Evolutionary conservation across 2,797 vertebrate genomes (phyloP), one percentile per base, ranked within the genome.

Genomic region (Tympanoctomys barrerae): DNA sequence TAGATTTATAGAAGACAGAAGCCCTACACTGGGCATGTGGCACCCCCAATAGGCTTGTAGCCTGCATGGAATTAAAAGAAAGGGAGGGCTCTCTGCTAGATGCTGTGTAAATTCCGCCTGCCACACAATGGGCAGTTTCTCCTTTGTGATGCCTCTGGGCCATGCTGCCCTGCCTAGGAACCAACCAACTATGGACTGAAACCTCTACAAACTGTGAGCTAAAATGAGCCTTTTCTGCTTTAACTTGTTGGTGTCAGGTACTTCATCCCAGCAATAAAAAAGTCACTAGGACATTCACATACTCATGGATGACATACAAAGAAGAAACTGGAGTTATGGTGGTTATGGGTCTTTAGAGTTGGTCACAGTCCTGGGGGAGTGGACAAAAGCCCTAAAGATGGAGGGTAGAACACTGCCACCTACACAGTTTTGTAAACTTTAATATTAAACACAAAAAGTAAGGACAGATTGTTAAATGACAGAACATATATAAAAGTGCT

Each of bases 401-500:
- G 21, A 77, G 26, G 64, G 2, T 73, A 82, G n/a, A 49, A 19
- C 22, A 64, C 31, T 61, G 12, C 19, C 71, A 81, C 22, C 61
- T 36, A 52, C 22, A 5, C 54, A 70, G 8, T n/a, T 31, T 8
- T 49, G 1, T 18, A 8, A 86, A 24, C 46, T 88, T 90, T 78
- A 21, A 68, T 52, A 31, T 46, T 33, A 11, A 68, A 61, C 24
- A 19, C 5, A 73, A n/a, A 90, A 73, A 80, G 59, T 62, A 22
- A 90, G 68, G 39, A 68, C n/a, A 64, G 83, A 89, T 3, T 80
- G 46, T 39, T 92, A 89, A 86, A 39, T 49, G 28, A 90, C 42
- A 97, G 66, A 89, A 57, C 77, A 90, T 16, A 70, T 33, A 46
- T 71, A 64, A 90, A 96, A 68, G 39, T 71, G 33, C 33, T 88